Conservation (phyloP, 2,113 vertebrate species). For the Patagioenas fasciata region DNA sequence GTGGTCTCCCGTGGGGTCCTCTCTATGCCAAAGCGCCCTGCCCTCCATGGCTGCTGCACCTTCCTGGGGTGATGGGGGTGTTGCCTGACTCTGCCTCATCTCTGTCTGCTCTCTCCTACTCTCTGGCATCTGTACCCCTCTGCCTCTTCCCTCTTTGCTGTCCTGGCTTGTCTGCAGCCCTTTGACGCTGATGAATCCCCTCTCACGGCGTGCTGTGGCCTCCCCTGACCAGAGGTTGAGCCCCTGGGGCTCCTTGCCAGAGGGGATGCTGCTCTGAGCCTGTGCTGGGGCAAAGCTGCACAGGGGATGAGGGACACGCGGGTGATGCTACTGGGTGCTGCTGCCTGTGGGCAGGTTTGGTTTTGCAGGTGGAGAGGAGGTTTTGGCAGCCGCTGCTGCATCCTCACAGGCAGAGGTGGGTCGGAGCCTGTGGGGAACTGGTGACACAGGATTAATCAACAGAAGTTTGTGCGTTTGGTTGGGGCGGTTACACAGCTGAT, state of each 20-base stretch:
- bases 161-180: constrained; percentile 60
- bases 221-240: neutral
- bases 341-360: neutral
- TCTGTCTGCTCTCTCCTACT: constrained; percentile 4
- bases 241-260: neutral
- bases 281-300: neutral
- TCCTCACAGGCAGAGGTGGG: neutral
- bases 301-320: rapidly evolving
- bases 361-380: neutral
- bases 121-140: neutral
- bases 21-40: neutral
- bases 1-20: neutral
- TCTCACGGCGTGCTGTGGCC: neutral
- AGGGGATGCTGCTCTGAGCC: neutral
- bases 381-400: neutral
- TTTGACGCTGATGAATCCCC: neutral
- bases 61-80: neutral
- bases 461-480: neutral
- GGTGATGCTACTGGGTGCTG: neutral
- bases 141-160: constrained; percentile 38
- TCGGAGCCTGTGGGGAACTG: neutral
- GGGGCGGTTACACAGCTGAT: neutral
- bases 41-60: constrained; percentile 39
- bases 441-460: neutral
- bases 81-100: constrained; percentile 18